Evolutionary conservation across 2,113 vertebrate genomes (phyloP).

Genomic region (Platysternon megacephalum): DNA sequence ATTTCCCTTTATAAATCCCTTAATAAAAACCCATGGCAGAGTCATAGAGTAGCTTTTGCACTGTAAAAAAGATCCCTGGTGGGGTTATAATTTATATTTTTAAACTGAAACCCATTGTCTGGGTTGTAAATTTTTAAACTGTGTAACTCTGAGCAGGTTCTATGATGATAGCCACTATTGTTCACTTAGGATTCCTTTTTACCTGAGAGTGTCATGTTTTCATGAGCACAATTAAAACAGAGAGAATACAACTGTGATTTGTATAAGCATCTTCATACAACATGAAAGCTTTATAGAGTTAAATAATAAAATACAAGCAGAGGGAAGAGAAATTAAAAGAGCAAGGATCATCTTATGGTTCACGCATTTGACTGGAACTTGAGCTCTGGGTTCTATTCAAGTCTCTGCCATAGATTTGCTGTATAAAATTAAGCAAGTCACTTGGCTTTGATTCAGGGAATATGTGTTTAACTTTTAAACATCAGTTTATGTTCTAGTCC

Average conservation of each 20-base stretch:
- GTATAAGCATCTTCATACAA: background rate
- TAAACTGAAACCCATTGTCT: slow-evolving; percentile 44
- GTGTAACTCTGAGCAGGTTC: slow-evolving; percentile 4
- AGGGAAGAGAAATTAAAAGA: background rate
- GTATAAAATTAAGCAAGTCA: slow-evolving; percentile 2
- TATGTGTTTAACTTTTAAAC: background rate
- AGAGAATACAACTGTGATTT: background rate
- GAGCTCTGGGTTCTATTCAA: background rate
- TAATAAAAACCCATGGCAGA: slow-evolving; percentile 25
- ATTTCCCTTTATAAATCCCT: slow-evolving; percentile 58
- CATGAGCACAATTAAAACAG: accelerated
- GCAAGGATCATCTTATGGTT: background rate
- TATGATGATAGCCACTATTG: slow-evolving; percentile 2
- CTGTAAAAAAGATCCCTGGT: slow-evolving; percentile 41
- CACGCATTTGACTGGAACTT: background rate
- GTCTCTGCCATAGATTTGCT: accelerated
- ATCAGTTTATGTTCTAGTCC: background rate
- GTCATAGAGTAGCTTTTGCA: slow-evolving; percentile 44
- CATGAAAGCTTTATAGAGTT: background rate
- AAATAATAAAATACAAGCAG: background rate
- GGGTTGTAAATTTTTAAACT: slow-evolving; percentile 18
- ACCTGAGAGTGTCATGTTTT: background rate
- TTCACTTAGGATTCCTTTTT: background rate
- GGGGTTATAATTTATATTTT: slow-evolving; percentile 58
- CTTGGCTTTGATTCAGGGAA: background rate